Percentiles rank a stretch among this genome's conserved stretches.
These are phyloP conservation scores for Rhinichthys klamathensis DNA, from an alignment of 2,113 vertebrate genomes.

Conservation along the genomic window DNA sequence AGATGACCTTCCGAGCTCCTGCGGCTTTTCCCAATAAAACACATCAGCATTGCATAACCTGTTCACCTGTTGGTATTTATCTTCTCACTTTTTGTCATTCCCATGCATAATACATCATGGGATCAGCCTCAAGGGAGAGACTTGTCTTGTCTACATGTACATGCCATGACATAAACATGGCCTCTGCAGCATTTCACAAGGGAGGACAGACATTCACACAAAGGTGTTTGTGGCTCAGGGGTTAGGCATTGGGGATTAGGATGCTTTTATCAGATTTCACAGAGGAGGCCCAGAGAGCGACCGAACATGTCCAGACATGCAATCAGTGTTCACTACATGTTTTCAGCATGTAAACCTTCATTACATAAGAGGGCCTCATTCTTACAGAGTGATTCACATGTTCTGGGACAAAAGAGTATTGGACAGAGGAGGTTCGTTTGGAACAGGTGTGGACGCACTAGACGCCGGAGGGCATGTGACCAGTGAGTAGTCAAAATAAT, in stretches of 20 bases:
- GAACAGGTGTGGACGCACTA: conserved; percentile 74
- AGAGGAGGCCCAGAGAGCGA: not conserved
- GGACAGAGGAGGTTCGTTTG: conserved; percentile 33
- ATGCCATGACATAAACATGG: not conserved
- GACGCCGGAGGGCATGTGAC: conserved; percentile 71
- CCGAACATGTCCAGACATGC: conserved; percentile 51
- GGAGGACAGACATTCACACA: conserved; percentile 44
- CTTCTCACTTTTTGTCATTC: conserved; percentile 14
- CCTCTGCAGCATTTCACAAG: conserved; percentile 47
- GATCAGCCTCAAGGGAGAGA: conserved; percentile 28
- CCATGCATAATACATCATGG: conserved; percentile 31
- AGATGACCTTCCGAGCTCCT: not conserved
- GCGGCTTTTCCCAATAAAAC: not conserved
- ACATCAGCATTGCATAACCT: conserved; percentile 5
- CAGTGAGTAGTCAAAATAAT: conserved; percentile 47
- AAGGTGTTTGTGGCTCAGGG: conserved; percentile 51
- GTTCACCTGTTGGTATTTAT: conserved; percentile 24
- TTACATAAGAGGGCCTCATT: conserved; percentile 66
- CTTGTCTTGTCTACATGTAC: conserved; percentile 13
- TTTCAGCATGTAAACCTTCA: conserved; percentile 37
- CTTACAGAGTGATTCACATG: conserved; percentile 68
- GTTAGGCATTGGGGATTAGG: conserved; percentile 52
- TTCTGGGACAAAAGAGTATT: conserved; percentile 62
- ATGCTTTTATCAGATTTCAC: conserved; percentile 61
- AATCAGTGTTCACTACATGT: conserved; percentile 26